Evolutionary conservation across 2,888 invertebrate species (phyloP).

Genomic region (Heliconius charithonia): DNA sequence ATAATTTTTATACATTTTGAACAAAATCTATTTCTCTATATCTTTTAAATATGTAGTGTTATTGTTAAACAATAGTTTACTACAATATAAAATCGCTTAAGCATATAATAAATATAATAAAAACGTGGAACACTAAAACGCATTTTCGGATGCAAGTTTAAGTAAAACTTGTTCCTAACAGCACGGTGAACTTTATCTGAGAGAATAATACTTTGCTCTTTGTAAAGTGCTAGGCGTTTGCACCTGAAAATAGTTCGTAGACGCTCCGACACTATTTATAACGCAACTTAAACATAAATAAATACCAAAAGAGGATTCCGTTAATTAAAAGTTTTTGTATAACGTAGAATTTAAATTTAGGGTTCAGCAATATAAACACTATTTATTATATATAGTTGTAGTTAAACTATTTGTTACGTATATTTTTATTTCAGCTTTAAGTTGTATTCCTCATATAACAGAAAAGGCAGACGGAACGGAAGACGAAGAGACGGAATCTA

Average conservation of each 20-base stretch:
- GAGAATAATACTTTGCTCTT: constrained; percentile 52
- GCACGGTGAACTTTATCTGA: constrained; percentile 49
- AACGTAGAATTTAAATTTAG: neutral
- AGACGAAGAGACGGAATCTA: too few species aligned
- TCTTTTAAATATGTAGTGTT: too few species aligned
- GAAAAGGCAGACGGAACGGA: neutral
- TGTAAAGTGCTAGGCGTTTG: constrained; percentile 52
- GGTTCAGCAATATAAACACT: too few species aligned
- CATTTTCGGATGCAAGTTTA: constrained; percentile 36
- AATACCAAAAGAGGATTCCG: constrained; percentile 21
- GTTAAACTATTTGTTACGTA: neutral
- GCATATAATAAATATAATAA: constrained; percentile 27
- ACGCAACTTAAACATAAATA: constrained; percentile 26
- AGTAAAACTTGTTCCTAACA: constrained; percentile 46
- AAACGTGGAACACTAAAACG: constrained; percentile 20
- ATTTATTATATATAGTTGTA: neutral
- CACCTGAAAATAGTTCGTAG: constrained; percentile 35
- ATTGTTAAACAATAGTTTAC: too few species aligned
- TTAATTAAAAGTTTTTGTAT: constrained; percentile 26
- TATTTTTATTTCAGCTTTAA: neutral
- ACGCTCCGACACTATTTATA: constrained; percentile 27
- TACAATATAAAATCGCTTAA: neutral
- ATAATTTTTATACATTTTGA: too few species aligned
- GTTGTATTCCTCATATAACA: neutral
- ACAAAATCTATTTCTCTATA: too few species aligned